Percentiles rank a stretch among this genome's conserved stretches.
Evolutionary conservation across 2,888 invertebrate species (phyloP).

Genomic region (Aporophyla nigra): DNA sequence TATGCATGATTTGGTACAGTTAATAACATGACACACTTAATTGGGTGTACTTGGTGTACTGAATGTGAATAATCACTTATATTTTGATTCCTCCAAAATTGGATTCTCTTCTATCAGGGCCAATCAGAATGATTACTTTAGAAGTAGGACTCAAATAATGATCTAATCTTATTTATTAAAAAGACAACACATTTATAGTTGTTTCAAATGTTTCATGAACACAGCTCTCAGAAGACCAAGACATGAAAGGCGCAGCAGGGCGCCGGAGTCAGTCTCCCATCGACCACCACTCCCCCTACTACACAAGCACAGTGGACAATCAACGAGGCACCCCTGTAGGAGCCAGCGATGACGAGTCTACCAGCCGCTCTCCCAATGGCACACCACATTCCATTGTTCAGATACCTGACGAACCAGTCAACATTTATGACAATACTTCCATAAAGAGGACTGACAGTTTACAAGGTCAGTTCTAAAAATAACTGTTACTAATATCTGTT

Average conservation of each 20-base stretch:
- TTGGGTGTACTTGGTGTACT: neutral
- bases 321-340: conserved; percentile 87
- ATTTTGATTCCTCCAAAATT: neutral
- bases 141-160: neutral
- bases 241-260: conserved; percentile 86
- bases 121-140: too few species aligned
- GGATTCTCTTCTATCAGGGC: neutral
- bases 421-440: conserved; percentile 85
- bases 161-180: neutral
- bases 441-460: conserved; percentile 86
- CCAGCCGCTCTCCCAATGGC: conserved; percentile 86
- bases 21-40: neutral
- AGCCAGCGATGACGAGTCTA: conserved; percentile 89
- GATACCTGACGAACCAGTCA: conserved; percentile 89
- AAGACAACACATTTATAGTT: neutral
- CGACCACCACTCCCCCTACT: conserved; percentile 82
- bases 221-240: conserved; percentile 89
- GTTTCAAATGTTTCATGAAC: neutral
- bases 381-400: conserved; percentile 93
- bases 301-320: conserved; percentile 79
- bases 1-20: neutral
- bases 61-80: neutral
- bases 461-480: conserved; percentile 78
- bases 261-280: conserved; percentile 86
- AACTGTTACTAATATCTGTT: neutral